Evolutionary conservation across 1,140 invertebrate genomes (phyloP), one percentile per base, ranked within the genome.

Genomic region (Chlorops oryzae): DNA sequence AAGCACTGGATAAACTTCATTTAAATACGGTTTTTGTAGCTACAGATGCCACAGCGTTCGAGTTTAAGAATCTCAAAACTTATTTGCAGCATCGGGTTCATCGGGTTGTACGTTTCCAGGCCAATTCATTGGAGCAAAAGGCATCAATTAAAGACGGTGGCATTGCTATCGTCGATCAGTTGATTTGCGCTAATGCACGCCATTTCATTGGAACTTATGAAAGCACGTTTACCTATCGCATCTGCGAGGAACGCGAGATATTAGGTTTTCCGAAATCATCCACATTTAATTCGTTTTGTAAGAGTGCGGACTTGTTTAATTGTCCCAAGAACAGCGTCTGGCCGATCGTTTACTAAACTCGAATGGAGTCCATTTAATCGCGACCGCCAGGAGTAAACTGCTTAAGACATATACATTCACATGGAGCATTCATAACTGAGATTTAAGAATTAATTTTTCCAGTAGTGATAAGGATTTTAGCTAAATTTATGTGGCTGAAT

Each of bases 211-310:
- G 96, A 23, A 93, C 91, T 1, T 79, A 87, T 65, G 90, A 92
- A 65, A 98, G 95, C 54, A 98, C 96, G 21, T 98, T 96, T 74
- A 88, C 93, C 12, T 96, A 90, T 70, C 79, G 95, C 44, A 98
- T 98, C 55, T 92, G 96, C 77, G 96, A 98, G 72, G 95, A 98
- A 69, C 79, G 96, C 38, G 94, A 98, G 76, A 95, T 98, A 53
- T 67, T 97, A 17, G 91, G 92, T 5, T 94, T 95, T 73, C 74
- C 80, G 27, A 75, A 80, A 51, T 65, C 83, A 28, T 85, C 82
- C 13, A 98, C 94, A 18, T 98, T 96, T 72, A 96, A 97, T 73
- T 76, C 83, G 50, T 78, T 98, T 13, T 98, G 95, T 73, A 79
- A 78, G 25, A 70, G 77, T 52, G 55, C 74, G 34, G 63, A 67